Base-by-base conservation (phyloP, 1,140 invertebrate genomes). In the Drosophila lacteicornis region DNA sequence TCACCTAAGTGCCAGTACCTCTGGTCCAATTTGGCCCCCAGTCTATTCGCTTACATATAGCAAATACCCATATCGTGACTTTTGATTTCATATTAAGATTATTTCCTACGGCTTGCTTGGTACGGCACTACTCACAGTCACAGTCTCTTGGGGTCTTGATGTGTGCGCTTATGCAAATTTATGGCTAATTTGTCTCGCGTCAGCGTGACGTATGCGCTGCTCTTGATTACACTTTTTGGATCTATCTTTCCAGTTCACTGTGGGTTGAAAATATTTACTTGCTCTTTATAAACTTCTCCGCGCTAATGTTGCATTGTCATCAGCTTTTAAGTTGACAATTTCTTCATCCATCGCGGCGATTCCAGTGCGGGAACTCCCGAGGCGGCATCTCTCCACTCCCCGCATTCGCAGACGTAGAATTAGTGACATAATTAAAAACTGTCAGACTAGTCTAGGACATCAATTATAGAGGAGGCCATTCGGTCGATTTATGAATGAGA, bases 21-120 rank as follows among this genome's bases (percentile, higher is more conserved):
- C 82, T 80, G 80, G 76, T 80, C 76, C 80, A 74, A 77, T 87
- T 83, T 69, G 57, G 68, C 46, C 66, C 59, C 61, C 66, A 49
- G 63, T 78, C 40, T 40, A 43, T 46, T 30, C 46, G 53, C 36
- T 46, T 67, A 47, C 68, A 85, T 81, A 57, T 76, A 73, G 81
- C 68, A 69, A 85, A 81, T 81, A 86, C 70, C 50, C 60, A 75
- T 83, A 83, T 88, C 84, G 84, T 88, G 84, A 88, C 84, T 88
- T 83, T 88, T 88, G 84, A 88, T 88, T 88, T 88, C 61, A 80
- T 84, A 87, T 83, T 88, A 75, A 83, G 84, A 87, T 87, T 88
- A 76, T 69, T 70, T 27, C 49, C 53, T 58, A 40, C 17, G 59
- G 47, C 43, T 36, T 2, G 40, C 36, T 12, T 30, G n/a, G 25